Base-by-base conservation (phyloP, 2,113 vertebrate genomes). In the Phaetusa simplex region DNA sequence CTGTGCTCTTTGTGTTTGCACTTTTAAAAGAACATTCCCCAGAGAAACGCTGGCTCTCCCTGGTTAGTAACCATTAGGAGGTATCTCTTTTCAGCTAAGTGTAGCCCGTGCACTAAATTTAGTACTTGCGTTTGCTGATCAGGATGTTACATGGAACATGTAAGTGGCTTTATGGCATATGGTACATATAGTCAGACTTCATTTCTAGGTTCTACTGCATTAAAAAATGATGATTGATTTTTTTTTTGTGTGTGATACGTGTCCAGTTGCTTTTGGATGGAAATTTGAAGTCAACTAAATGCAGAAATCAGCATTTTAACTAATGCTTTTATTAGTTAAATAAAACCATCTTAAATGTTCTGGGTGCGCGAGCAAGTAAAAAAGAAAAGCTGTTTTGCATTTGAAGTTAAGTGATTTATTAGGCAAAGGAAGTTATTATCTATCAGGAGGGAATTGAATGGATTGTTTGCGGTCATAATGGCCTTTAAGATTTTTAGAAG, bases 71-170 rank as follows among this genome's bases (percentile, higher is more conserved):
- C 67, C 92, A 90, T 95, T 90, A 94, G 79, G 71, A 94, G 71
- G 70, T 80, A 78, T 95, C 82, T 86, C 71, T 66, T 95, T 96
- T 73, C 93, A 95, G 90, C 86, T 95, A 93, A 96, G 92, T 96
- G 96, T 80, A 93, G 92, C 72, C 55, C 2, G 1, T 47, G 62
- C 82, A 70, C 96, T 96, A 94, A 93, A 96, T 90, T 88, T 94
- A 96, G 88, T 93, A 34, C 90, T 71, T 53, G 43, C 4, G 6
- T 93, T 93, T 85, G 79, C 95, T 62, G 74, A 59, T 92, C 71
- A 90, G 88, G 85, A 94, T 86, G 92, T 86, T 90, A 50, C 61
- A 69, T n/a, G 61, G 79, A 95, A 86, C 92, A 50, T 80, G 65
- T 88, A 90, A 96, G 85, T 73, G 64, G 50, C 76, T 96, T 90